Evolutionary conservation across 1,140 invertebrate genomes (phyloP).

Genomic region (Coboldia fuscipes): DNA sequence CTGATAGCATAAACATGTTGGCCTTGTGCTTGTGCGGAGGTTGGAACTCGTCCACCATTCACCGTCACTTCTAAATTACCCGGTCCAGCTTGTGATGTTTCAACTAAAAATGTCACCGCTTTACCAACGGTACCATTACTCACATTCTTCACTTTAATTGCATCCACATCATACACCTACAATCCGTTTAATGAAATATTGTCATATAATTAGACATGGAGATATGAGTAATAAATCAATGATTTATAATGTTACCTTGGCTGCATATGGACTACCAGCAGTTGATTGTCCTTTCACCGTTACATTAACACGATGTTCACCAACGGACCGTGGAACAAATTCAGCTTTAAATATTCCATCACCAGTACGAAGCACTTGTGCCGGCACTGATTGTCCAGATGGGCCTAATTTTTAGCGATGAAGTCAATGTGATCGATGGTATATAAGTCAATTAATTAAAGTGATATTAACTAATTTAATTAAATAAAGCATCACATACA

Average conservation of each 20-base stretch:
- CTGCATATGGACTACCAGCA: constrained; percentile 72
- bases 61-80: constrained; percentile 95
- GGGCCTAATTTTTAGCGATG: no score
- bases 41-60: constrained; percentile 85
- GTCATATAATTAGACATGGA: not conserved
- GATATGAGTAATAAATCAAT: not conserved
- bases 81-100: constrained; percentile 84
- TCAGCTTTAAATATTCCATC: constrained; percentile 62
- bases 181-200: constrained; percentile 3
- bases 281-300: constrained; percentile 55
- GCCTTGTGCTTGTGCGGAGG: constrained; percentile 83
- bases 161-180: constrained; percentile 76
- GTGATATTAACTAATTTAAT: no score
- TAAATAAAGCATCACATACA: no score
- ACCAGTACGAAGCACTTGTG: constrained; percentile 60
- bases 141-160: constrained; percentile 85
- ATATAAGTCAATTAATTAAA: no score
- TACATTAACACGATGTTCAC: constrained; percentile 78
- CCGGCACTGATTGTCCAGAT: constrained; percentile 65
- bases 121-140: constrained; percentile 77
- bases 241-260: constrained; percentile 33
- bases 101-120: constrained; percentile 88
- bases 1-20: constrained; percentile 93
- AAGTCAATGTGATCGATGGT: no score
- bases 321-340: constrained; percentile 65